Evolutionary conservation across 2,888 invertebrate genomes (phyloP).

Genomic region (Drosophila maculinotata): DNA sequence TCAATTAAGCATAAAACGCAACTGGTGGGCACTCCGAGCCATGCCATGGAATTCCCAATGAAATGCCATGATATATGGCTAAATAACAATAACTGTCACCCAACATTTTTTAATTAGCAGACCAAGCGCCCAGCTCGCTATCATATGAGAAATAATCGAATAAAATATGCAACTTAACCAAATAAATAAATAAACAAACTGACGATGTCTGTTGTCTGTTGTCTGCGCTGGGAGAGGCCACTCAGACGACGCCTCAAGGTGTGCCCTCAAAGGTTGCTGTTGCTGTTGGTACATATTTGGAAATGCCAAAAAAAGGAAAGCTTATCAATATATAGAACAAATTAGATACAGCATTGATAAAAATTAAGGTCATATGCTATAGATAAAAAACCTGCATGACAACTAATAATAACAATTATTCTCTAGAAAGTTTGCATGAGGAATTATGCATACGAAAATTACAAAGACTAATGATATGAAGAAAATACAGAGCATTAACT

Average conservation of each 20-base stretch:
- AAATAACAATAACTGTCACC: constrained; percentile 77
- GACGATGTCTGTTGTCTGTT: constrained; percentile 33
- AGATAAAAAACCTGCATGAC: constrained; percentile 4
- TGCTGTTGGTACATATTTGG: constrained; percentile 13
- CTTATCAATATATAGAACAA: constrained; percentile 44
- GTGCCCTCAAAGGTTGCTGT: constrained; percentile 38
- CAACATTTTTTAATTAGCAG: constrained; percentile 76
- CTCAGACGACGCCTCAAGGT: constrained; percentile 47
- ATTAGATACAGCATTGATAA: constrained; percentile 43
- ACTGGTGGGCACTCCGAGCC: constrained; percentile 59
- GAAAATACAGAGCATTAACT: constrained; percentile 49
- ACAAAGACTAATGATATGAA: too few species aligned
- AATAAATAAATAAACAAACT: constrained; percentile 59
- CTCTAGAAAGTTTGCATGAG: too few species aligned
- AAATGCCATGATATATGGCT: constrained; percentile 78
- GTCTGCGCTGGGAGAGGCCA: constrained; percentile 36
- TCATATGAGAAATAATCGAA: constrained; percentile 56
- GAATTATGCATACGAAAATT: too few species aligned
- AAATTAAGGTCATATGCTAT: constrained; percentile 32
- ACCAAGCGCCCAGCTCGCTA: constrained; percentile 36
- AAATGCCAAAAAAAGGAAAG: constrained; percentile 20
- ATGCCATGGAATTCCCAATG: constrained; percentile 75
- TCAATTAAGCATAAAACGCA: constrained; percentile 80
- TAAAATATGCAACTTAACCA: constrained; percentile 65
- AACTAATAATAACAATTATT: not conserved